phyloP scores from a whole-genome alignment of 2,113 vertebrate species.

The Dromiciops gliroides region DNA sequence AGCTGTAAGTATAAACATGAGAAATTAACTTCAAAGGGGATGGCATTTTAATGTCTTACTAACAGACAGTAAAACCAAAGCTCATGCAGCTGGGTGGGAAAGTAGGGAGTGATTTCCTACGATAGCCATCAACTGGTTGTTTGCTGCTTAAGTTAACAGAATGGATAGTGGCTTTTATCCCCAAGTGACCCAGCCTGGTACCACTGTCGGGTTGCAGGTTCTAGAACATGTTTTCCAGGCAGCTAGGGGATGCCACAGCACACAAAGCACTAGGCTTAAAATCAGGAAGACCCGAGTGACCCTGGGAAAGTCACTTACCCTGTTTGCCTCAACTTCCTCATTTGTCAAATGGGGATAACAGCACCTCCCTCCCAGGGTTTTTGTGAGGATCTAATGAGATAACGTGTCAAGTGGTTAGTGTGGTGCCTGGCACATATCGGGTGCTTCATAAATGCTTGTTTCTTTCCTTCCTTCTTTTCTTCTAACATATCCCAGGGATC shows the following conservation, averaged over 20 bases:
- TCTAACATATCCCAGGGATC: neutral
- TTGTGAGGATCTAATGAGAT: neutral
- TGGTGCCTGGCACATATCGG: no score
- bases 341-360: neutral
- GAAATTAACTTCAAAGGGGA: conserved; percentile 53
- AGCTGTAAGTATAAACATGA: conserved; percentile 42
- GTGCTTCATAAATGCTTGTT: neutral
- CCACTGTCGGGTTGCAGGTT: neutral
- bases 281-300: neutral
- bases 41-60: conserved; percentile 33
- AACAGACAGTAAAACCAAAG: conserved; percentile 21
- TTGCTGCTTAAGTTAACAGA: neutral
- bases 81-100: conserved; percentile 36
- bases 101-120: neutral
- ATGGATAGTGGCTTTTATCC: neutral
- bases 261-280: neutral
- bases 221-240: neutral
- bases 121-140: neutral
- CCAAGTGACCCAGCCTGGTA: rapidly evolving
- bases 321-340: neutral
- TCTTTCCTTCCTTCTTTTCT: neutral
- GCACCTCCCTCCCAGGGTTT: neutral
- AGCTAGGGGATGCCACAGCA: neutral
- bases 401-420: neutral
- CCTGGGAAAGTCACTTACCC: neutral